These are phyloP conservation scores for Calephelis nemesis DNA, from an alignment of 1,140 invertebrate genomes.

Conservation along the genomic window DNA sequence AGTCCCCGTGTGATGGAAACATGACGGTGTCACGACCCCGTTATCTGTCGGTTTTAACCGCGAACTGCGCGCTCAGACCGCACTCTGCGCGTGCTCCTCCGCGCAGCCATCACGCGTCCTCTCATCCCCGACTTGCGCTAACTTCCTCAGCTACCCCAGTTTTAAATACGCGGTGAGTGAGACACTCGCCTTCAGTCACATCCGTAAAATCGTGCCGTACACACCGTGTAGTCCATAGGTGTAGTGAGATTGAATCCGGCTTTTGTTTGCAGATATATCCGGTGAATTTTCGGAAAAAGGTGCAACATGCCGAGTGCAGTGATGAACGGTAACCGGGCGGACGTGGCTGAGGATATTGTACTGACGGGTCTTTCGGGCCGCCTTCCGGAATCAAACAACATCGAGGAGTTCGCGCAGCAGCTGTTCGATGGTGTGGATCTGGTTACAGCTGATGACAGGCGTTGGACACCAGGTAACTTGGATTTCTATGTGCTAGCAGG, in stretches of 20 bases:
- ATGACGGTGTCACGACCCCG: not conserved
- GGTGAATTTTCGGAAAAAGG: too few species aligned
- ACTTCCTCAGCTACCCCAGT: not conserved
- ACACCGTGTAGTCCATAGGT: too few species aligned
- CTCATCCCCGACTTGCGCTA: not conserved
- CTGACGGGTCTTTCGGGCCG: conserved; percentile 94
- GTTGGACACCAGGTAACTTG: conserved; percentile 77
- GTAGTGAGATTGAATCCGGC: too few species aligned
- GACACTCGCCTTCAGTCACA: not conserved
- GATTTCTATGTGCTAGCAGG: too few species aligned
- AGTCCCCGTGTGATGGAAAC: not conserved
- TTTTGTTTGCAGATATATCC: too few species aligned
- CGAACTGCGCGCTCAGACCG: not conserved
- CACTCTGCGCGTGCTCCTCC: not conserved
- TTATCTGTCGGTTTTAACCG: not conserved
- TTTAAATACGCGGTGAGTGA: conserved; percentile 9
- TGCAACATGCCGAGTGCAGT: too few species aligned
- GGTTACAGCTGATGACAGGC: conserved; percentile 90
- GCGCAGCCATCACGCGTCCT: not conserved
- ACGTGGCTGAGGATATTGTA: conserved; percentile 86
- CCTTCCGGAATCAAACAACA: conserved; percentile 48
- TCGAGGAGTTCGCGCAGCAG: conserved; percentile 89
- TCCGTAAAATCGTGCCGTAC: not conserved
- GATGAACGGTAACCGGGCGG: too few species aligned
- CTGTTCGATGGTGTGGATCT: conserved; percentile 92